phyloP scores from a whole-genome alignment of 2,888 invertebrate species.

The Muscina levida region DNA sequence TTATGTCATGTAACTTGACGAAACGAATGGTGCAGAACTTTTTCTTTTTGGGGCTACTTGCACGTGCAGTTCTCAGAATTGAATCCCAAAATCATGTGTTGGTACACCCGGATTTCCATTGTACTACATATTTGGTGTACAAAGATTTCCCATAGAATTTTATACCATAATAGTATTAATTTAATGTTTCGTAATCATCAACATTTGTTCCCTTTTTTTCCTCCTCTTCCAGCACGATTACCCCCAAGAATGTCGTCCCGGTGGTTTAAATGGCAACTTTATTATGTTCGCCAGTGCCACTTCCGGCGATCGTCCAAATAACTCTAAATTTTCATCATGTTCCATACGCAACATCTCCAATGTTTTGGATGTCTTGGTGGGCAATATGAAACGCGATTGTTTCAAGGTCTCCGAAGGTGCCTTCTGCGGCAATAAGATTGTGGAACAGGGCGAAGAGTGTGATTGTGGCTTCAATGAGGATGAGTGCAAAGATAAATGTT shows the following conservation, averaged over 20 bases:
- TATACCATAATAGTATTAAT: no score
- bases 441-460: slow-evolving; percentile 98
- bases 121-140: no score
- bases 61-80: no score
- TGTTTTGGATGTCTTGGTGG: slow-evolving; percentile 94
- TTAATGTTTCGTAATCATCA: no score
- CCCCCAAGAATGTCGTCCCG: slow-evolving; percentile 93
- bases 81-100: no score
- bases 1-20: no score
- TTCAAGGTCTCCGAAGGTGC: slow-evolving; percentile 95
- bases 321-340: slow-evolving; percentile 97
- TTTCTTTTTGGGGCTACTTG: no score
- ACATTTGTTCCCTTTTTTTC: not conserved
- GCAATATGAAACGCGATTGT: slow-evolving; percentile 95
- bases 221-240: slow-evolving; percentile 89
- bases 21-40: no score
- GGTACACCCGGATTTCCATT: no score
- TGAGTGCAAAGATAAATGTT: slow-evolving; percentile 96
- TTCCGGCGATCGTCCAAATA: slow-evolving; percentile 98
- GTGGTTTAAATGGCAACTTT: slow-evolving; percentile 95
- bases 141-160: no score
- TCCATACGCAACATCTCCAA: slow-evolving; percentile 96
- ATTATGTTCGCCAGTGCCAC: slow-evolving; percentile 99
- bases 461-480: slow-evolving; percentile 96
- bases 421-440: slow-evolving; percentile 99